Conservation (phyloP, 92 coral and sea anemone species). For the Palythoa grandiflora region DNA sequence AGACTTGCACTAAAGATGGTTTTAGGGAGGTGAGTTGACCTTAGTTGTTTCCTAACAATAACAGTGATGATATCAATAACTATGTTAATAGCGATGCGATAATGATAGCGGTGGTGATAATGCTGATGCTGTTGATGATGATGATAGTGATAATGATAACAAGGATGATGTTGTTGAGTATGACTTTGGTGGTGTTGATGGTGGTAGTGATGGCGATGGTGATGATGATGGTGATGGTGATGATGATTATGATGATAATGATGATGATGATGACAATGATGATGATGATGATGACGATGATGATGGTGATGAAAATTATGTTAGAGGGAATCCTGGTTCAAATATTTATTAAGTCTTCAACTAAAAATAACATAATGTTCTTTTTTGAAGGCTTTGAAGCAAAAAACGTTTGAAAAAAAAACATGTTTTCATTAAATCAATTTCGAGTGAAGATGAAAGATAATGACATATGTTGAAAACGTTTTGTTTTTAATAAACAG, state of each 20-base stretch:
- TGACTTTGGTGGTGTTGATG: background rate
- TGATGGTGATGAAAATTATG: background rate
- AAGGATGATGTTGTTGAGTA: no score
- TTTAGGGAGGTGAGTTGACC: constrained; percentile 75
- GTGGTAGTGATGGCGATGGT: background rate
- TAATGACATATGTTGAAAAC: background rate
- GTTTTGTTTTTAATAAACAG: background rate
- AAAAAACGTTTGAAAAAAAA: no score
- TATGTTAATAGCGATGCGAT: background rate
- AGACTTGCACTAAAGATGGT: constrained; percentile 91
- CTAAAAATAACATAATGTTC: no score
- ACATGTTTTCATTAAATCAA: no score
- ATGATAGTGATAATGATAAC: background rate
- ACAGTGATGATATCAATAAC: no score
- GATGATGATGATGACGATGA: background rate
- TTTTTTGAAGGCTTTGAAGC: background rate
- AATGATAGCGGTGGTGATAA: background rate
- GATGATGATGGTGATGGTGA: background rate
- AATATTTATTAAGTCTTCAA: no score
- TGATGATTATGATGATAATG: background rate
- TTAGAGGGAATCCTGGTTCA: no score
- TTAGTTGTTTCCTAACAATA: no score
- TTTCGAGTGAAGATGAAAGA: no score
- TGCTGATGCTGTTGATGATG: background rate
- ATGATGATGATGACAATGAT: background rate